Percentiles rank a stretch among this genome's conserved stretches.
phyloP scores from a whole-genome alignment of 2,888 invertebrate genomes.

The Petrolisthes manimaculis region DNA sequence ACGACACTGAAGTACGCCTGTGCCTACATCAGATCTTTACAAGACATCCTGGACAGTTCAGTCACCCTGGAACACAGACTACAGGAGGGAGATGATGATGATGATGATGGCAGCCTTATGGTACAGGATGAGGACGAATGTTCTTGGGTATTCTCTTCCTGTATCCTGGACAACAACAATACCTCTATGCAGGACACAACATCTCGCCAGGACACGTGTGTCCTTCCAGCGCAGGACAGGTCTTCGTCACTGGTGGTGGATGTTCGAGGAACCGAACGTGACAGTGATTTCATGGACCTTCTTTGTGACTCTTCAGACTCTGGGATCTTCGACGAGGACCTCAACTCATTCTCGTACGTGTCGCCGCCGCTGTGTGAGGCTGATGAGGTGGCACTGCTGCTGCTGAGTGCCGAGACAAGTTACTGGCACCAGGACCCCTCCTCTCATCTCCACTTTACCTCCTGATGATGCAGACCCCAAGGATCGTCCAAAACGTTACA shows the following conservation, averaged over 20 bases:
- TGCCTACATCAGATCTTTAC: conserved; percentile 37
- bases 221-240: background rate
- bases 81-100: background rate
- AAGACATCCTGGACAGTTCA: conserved; percentile 34
- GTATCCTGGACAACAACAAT: conserved; percentile 5
- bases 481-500: conserved; percentile 11
- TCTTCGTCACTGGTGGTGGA: background rate
- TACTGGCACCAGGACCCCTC: conserved; percentile 37
- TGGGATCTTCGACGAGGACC: conserved; percentile 37
- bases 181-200: conserved; percentile 15
- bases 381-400: conserved; percentile 34
- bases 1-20: conserved; percentile 38
- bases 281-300: conserved; percentile 28
- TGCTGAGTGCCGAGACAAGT: conserved; percentile 24
- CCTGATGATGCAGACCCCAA: conserved; percentile 26
- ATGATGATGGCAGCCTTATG: too few species aligned
- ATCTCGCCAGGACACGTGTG: conserved; percentile 4
- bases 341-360: conserved; percentile 37
- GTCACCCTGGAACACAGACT: conserved; percentile 19
- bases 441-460: too few species aligned
- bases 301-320: conserved; percentile 43
- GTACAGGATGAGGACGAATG: conserved; percentile 20
- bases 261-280: background rate
- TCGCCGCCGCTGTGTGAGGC: conserved; percentile 40
- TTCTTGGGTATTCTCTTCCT: conserved; percentile 28